Percentiles rank a stretch among this genome's conserved stretches.
Conservation (phyloP, 2,888 invertebrate species). For the Conomelus anceps region DNA sequence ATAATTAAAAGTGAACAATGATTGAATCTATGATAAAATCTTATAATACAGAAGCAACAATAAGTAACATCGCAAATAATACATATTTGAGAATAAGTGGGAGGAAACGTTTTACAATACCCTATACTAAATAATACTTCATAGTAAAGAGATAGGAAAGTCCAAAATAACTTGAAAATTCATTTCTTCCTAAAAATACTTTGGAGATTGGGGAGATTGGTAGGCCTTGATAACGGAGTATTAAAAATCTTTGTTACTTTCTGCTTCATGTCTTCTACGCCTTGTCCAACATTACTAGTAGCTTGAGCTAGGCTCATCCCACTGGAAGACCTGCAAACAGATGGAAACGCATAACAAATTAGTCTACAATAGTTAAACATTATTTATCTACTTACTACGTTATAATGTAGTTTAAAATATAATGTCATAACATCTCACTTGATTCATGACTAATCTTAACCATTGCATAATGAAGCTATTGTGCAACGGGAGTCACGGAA, state of each 20-base stretch:
- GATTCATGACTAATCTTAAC: no score
- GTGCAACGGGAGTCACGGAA: no score
- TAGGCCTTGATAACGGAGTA: slow-evolving; percentile 41
- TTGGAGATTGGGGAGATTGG: slow-evolving; percentile 43
- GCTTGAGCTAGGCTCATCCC: slow-evolving; percentile 42
- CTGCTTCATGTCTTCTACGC: slow-evolving; percentile 54
- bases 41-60: not conserved
- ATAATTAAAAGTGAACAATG: not conserved
- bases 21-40: not conserved
- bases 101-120: not conserved
- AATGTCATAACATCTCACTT: no score
- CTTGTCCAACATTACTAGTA: slow-evolving; percentile 46
- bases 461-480: no score
- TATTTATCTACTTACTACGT: no score
- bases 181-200: slow-evolving; percentile 46
- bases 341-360: not conserved
- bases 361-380: not conserved
- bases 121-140: not conserved
- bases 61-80: not conserved
- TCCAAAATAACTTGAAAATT: slow-evolving; percentile 15
- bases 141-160: not conserved
- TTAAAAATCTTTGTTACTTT: slow-evolving; percentile 54
- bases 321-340: slow-evolving; percentile 25
- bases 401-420: no score
- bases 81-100: not conserved